Conservation (phyloP, 1,140 invertebrate genomes). For the Drosophila neocordata region DNA sequence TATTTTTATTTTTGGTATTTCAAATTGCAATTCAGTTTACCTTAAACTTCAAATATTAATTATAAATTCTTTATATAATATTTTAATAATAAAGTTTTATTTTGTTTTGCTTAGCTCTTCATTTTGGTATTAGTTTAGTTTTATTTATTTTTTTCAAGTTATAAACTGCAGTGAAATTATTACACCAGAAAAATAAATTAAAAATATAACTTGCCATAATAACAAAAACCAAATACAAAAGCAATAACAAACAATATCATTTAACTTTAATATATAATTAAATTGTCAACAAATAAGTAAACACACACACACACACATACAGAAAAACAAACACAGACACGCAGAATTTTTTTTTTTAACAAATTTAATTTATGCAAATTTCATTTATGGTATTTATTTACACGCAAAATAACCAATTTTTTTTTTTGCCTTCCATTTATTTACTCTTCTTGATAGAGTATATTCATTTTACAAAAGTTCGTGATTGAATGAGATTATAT, state of each 20-base stretch:
- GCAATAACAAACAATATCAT: conserved; percentile 4
- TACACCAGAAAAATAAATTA: background rate
- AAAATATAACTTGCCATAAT: background rate
- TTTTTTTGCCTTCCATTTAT: background rate
- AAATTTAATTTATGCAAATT: conserved; percentile 16
- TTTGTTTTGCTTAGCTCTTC: too few relatives aligned
- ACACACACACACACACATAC: background rate
- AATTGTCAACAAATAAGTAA: conserved; percentile 4
- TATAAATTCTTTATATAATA: too few relatives aligned
- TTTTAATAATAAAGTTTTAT: too few relatives aligned
- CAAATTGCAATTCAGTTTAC: too few relatives aligned
- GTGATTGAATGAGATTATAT: too few relatives aligned
- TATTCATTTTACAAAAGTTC: background rate
- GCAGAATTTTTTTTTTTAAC: conserved; percentile 5
- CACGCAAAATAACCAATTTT: conserved; percentile 13
- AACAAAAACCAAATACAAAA: background rate
- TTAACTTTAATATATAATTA: conserved; percentile 14
- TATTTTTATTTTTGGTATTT: too few relatives aligned
- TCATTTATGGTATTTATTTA: conserved; percentile 14
- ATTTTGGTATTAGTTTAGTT: too few relatives aligned
- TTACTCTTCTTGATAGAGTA: background rate
- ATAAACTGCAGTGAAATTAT: too few relatives aligned
- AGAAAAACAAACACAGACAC: background rate
- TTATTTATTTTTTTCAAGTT: too few relatives aligned
- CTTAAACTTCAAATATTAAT: too few relatives aligned